phyloP scores from a whole-genome alignment of 2,888 invertebrate species.

The Strigamia maritima region DNA sequence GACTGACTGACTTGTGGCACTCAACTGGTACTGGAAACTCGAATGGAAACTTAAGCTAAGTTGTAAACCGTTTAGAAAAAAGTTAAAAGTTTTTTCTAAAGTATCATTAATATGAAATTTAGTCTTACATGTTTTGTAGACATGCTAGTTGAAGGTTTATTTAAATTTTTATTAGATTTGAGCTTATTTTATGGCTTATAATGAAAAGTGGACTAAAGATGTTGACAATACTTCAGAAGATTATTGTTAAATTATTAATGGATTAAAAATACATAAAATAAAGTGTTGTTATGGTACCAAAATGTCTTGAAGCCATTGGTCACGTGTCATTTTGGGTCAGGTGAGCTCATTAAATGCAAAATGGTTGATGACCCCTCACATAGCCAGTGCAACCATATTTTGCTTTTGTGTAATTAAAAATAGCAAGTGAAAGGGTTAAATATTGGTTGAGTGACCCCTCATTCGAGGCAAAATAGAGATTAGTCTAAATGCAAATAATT shows the following conservation, averaged over 20 bases:
- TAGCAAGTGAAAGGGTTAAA: slow-evolving; percentile 37
- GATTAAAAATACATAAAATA: not conserved
- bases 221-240: not conserved
- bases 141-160: not conserved
- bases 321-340: slow-evolving; percentile 4
- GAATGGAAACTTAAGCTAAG: not conserved
- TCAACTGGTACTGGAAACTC: slow-evolving; percentile 1
- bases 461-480: slow-evolving; percentile 36
- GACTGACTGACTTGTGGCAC: slow-evolving; percentile 10
- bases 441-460: slow-evolving; percentile 17
- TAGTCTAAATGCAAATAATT: slow-evolving; percentile 38
- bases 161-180: not conserved
- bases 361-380: slow-evolving; percentile 10
- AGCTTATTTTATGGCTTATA: not conserved
- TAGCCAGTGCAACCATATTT: not conserved
- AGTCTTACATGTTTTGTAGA: not conserved
- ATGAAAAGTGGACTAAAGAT: not conserved
- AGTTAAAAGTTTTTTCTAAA: not conserved
- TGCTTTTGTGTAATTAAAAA: slow-evolving; percentile 12
- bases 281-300: not conserved
- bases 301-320: not conserved
- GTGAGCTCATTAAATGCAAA: slow-evolving; percentile 15
- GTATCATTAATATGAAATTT: not conserved
- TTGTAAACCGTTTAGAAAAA: not conserved
- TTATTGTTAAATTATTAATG: slow-evolving; percentile 10